Evolutionary conservation across 2,888 invertebrate species (phyloP).

Genomic region (Athalia cordata): DNA sequence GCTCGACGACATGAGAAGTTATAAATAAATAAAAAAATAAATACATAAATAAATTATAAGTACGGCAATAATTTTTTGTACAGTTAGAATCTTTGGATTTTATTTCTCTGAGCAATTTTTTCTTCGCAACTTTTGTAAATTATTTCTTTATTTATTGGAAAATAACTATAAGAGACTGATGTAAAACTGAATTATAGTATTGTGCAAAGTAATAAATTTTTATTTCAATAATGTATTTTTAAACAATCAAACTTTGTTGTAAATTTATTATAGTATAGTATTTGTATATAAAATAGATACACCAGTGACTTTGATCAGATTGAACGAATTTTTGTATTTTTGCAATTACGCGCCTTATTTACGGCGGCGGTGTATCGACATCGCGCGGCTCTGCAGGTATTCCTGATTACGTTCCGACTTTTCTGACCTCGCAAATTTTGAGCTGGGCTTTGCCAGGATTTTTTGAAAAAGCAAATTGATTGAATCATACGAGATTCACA

Average conservation of each 20-base stretch:
- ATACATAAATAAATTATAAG: slow-evolving; percentile 55
- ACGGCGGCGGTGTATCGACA: too few relatives aligned
- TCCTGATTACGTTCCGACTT: too few relatives aligned
- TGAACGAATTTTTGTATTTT: too few relatives aligned
- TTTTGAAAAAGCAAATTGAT: too few relatives aligned
- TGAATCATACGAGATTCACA: too few relatives aligned
- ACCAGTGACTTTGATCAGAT: too few relatives aligned
- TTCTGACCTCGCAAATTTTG: background rate
- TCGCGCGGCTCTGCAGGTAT: too few relatives aligned
- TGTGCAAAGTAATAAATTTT: slow-evolving; percentile 36
- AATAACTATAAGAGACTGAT: slow-evolving; percentile 30
- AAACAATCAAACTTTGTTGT: background rate
- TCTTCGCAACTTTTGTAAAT: slow-evolving; percentile 32
- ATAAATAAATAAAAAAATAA: slow-evolving; percentile 57
- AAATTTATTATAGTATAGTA: too few relatives aligned
- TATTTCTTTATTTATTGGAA: slow-evolving; percentile 39
- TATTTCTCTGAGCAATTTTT: background rate
- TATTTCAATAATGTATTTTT: slow-evolving; percentile 30
- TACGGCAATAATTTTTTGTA: slow-evolving; percentile 13
- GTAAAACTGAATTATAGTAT: slow-evolving; percentile 29
- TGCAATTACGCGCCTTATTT: too few relatives aligned
- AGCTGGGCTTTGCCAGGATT: background rate
- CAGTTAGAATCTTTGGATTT: slow-evolving; percentile 25
- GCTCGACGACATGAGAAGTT: slow-evolving; percentile 69
- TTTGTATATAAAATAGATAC: too few relatives aligned